Evolutionary conservation across 2,888 invertebrate genomes (phyloP).

Genomic region (Elysia crispata): DNA sequence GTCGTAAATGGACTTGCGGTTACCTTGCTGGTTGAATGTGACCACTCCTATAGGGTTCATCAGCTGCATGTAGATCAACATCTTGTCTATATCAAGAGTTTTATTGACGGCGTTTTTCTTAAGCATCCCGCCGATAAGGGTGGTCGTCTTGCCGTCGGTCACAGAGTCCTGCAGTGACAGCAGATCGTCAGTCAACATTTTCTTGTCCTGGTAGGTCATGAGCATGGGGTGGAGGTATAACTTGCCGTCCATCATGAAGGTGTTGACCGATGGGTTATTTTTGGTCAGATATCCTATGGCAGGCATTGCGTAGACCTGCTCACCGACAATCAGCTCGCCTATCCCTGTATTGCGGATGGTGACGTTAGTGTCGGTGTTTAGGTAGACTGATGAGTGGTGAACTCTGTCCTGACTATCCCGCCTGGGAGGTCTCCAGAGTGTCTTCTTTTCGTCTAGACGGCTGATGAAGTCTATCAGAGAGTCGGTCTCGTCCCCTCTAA

Average conservation of each 20-base stretch:
- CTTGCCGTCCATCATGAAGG: not conserved
- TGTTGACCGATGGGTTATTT: not conserved
- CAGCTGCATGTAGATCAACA: not conserved
- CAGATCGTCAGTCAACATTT: not conserved
- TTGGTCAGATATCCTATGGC: not conserved
- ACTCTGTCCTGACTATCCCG: not conserved
- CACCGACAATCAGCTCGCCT: not conserved
- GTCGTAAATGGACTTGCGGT: no score
- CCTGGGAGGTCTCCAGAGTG: not conserved
- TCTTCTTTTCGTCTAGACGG: no score
- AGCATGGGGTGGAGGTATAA: not conserved
- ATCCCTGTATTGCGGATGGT: not conserved
- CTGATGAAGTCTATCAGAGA: no score
- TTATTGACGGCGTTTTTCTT: not conserved
- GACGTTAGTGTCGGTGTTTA: not conserved
- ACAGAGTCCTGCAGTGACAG: not conserved
- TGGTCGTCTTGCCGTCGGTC: not conserved
- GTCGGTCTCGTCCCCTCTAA: no score
- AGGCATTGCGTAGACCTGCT: not conserved
- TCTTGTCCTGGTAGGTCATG: not conserved
- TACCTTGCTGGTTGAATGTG: no score
- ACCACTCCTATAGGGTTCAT: not conserved
- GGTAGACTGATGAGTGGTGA: not conserved
- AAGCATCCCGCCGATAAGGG: not conserved
- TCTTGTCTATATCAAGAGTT: not conserved